phyloP scores from a whole-genome alignment of 2,888 invertebrate genomes.

The Pheosia gnoma region DNA sequence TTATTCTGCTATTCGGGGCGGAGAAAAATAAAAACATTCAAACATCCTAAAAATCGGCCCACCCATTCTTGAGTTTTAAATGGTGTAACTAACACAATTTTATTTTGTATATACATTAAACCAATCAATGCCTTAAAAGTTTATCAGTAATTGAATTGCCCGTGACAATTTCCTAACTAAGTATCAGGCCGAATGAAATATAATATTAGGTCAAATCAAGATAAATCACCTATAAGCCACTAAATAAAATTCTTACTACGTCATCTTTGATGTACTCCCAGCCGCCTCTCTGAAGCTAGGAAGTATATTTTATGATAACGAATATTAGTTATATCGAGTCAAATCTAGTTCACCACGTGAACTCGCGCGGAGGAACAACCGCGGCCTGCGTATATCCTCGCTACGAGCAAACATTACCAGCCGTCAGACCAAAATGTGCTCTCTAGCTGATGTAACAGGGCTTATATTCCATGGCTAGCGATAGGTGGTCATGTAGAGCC shows the following conservation, averaged over 20 bases:
- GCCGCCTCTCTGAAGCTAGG: background rate
- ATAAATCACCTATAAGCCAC: too few relatives aligned
- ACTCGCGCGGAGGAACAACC: conserved; percentile 2
- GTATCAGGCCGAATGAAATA: too few relatives aligned
- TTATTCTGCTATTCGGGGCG: too few relatives aligned
- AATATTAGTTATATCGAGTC: conserved; percentile 27
- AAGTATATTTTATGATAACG: conserved; percentile 29
- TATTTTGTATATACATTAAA: too few relatives aligned
- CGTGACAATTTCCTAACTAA: too few relatives aligned
- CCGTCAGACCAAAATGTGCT: background rate
- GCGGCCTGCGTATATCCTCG: background rate
- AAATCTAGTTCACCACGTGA: background rate
- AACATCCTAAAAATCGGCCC: too few relatives aligned
- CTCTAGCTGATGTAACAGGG: background rate
- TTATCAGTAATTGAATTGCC: too few relatives aligned
- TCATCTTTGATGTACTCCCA: background rate
- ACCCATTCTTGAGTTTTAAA: too few relatives aligned
- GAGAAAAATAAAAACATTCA: too few relatives aligned
- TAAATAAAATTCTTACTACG: background rate
- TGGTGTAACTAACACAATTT: too few relatives aligned
- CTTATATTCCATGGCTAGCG: background rate
- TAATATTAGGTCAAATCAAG: too few relatives aligned
- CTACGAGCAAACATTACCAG: conserved; percentile 24
- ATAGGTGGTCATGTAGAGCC: background rate
- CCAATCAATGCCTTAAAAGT: too few relatives aligned